Conservation (phyloP, 1,140 invertebrate species). For the Oppia nitens region DNA sequence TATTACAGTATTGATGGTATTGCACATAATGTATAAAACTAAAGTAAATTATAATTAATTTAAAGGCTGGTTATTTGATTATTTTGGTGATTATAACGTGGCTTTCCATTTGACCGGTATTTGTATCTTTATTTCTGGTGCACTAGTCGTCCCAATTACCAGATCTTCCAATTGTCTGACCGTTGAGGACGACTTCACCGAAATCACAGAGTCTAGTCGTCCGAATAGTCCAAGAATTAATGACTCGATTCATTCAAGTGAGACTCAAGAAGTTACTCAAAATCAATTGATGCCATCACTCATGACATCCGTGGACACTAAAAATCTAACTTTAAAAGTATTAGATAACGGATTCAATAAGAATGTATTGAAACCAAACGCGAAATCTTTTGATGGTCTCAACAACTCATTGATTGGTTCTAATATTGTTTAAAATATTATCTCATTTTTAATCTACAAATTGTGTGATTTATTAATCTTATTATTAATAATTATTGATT, state of each 20-base stretch:
- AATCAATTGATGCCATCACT: no score
- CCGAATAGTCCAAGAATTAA: not conserved
- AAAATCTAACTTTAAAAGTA: no score
- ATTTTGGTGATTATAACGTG: conserved; percentile 55
- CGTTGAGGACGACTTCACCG: not conserved
- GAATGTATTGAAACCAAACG: no score
- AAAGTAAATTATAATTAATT: conserved; percentile 23
- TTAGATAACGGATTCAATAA: no score
- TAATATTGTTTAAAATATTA: no score
- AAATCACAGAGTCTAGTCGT: not conserved
- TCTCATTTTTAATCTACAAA: no score
- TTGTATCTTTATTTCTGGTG: conserved; percentile 64
- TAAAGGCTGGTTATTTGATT: conserved; percentile 60
- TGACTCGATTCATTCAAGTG: not conserved
- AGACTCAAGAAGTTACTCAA: no score
- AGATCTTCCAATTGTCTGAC: not conserved
- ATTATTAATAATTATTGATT: no score
- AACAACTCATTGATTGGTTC: no score
- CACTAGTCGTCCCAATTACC: conserved; percentile 41
- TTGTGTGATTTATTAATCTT: no score
- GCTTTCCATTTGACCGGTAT: conserved; percentile 71
- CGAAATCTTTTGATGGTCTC: no score
- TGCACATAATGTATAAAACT: conserved; percentile 1
- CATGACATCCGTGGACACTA: no score
- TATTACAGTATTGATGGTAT: not conserved